phyloP scores from a whole-genome alignment of 2,888 invertebrate species.

The Copidosoma aretas region DNA sequence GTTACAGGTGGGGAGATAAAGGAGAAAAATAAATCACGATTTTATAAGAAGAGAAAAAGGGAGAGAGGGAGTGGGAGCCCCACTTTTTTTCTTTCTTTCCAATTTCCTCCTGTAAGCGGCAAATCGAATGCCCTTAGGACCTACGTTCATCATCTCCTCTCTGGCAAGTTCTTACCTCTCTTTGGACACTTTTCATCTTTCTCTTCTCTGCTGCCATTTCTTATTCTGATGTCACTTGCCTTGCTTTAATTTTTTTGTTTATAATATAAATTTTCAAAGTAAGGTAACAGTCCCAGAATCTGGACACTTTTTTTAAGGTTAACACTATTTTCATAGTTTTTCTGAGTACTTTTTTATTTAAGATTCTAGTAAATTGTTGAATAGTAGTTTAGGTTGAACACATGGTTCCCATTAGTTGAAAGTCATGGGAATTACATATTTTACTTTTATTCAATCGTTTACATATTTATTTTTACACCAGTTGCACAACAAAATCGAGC shows the following conservation, averaged over 20 bases:
- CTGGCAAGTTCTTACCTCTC: not conserved
- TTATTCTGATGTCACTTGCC: slow-evolving; percentile 19
- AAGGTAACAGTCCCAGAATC: too few relatives aligned
- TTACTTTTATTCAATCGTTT: too few relatives aligned
- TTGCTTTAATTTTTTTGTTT: slow-evolving; percentile 12
- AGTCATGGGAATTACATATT: too few relatives aligned
- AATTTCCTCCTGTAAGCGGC: slow-evolving; percentile 23
- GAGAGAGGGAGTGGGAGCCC: not conserved
- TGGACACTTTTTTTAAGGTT: too few relatives aligned
- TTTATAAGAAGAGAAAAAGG: slow-evolving; percentile 4
- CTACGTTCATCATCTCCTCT: slow-evolving; percentile 16
- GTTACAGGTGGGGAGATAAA: not conserved
- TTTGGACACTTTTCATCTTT: slow-evolving; percentile 12
- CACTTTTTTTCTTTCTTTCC: slow-evolving; percentile 18
- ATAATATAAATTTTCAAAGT: not conserved
- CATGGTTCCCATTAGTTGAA: too few relatives aligned
- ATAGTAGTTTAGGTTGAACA: too few relatives aligned
- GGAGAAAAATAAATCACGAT: slow-evolving; percentile 13
- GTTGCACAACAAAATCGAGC: too few relatives aligned
- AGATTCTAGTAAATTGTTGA: too few relatives aligned
- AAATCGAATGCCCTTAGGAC: slow-evolving; percentile 31
- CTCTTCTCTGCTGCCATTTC: slow-evolving; percentile 10
- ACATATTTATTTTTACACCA: too few relatives aligned
- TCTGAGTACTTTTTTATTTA: too few relatives aligned
- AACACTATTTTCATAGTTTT: too few relatives aligned